Evolutionary conservation across 2,888 invertebrate genomes (phyloP).

Genomic region (Drosophila multiciliata): DNA sequence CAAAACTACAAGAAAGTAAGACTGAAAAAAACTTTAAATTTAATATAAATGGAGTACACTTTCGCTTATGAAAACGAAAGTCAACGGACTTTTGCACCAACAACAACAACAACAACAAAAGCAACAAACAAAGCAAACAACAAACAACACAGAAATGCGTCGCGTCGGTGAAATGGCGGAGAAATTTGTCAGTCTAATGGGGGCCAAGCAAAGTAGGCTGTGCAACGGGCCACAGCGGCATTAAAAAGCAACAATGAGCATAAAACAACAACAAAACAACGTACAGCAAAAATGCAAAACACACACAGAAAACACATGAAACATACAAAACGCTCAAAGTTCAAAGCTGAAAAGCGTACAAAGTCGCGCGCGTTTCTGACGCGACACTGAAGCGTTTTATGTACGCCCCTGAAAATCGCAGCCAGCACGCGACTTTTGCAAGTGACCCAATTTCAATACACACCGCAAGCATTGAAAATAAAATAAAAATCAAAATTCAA

Average conservation of each 20-base stretch:
- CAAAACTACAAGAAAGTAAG: constrained; percentile 66
- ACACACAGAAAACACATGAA: not conserved
- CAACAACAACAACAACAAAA: constrained; percentile 22
- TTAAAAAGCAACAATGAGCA: constrained; percentile 33
- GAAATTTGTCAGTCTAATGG: constrained; percentile 61
- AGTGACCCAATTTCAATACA: constrained; percentile 73
- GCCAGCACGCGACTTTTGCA: constrained; percentile 73
- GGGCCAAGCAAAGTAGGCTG: constrained; percentile 45
- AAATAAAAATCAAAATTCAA: constrained; percentile 30
- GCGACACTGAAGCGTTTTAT: constrained; percentile 45
- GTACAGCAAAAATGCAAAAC: constrained; percentile 7
- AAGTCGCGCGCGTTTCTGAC: constrained; percentile 50
- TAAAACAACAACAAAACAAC: constrained; percentile 2
- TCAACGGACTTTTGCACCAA: constrained; percentile 80
- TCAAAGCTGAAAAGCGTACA: constrained; percentile 49
- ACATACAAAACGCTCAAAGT: constrained; percentile 44
- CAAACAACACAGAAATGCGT: constrained; percentile 37
- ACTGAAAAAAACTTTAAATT: constrained; percentile 61
- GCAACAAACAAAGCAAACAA: constrained; percentile 21
- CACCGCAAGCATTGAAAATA: constrained; percentile 72
- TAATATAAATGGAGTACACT: constrained; percentile 82
- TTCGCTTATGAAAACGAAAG: constrained; percentile 85
- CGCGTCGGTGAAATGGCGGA: constrained; percentile 71
- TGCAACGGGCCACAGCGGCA: constrained; percentile 51
- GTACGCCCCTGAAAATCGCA: constrained; percentile 69